Conservation (phyloP, 2,113 vertebrate genomes). For the Apteryx mantelli region DNA sequence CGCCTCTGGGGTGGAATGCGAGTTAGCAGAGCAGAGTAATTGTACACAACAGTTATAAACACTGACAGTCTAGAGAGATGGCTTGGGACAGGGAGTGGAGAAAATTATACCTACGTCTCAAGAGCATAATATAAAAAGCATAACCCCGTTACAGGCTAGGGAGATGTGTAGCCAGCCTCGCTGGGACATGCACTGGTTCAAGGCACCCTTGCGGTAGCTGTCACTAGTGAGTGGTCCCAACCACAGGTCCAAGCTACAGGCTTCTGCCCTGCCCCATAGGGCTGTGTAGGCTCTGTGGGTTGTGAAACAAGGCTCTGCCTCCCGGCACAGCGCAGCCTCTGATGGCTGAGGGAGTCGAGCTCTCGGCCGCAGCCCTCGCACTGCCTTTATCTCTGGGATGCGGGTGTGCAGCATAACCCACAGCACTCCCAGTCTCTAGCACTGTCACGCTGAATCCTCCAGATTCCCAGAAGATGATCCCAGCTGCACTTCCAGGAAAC, state of each 20-base stretch:
- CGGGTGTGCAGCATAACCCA: background rate
- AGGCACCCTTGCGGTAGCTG: background rate
- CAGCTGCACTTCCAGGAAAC: background rate
- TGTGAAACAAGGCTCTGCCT: background rate
- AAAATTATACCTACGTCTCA: background rate
- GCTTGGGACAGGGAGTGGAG: fast-evolving
- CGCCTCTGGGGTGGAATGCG: background rate
- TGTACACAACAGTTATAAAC: background rate
- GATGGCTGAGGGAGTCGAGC: background rate
- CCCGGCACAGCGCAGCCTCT: background rate
- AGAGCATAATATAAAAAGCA: background rate
- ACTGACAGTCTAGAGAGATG: background rate
- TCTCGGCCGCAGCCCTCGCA: background rate
- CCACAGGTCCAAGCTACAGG: fast-evolving
- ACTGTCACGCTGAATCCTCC: fast-evolving
- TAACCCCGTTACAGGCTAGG: background rate
- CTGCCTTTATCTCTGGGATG: background rate
- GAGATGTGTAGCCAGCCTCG: background rate
- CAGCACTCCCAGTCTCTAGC: background rate
- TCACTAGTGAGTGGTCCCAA: fast-evolving
- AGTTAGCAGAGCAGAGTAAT: background rate
- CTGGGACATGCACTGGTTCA: fast-evolving
- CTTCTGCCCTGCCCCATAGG: background rate
- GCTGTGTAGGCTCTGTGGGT: too few relatives aligned
- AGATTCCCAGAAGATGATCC: background rate